Base-by-base conservation (phyloP, 2,797 vertebrate species). In the Coilia nasus region DNA sequence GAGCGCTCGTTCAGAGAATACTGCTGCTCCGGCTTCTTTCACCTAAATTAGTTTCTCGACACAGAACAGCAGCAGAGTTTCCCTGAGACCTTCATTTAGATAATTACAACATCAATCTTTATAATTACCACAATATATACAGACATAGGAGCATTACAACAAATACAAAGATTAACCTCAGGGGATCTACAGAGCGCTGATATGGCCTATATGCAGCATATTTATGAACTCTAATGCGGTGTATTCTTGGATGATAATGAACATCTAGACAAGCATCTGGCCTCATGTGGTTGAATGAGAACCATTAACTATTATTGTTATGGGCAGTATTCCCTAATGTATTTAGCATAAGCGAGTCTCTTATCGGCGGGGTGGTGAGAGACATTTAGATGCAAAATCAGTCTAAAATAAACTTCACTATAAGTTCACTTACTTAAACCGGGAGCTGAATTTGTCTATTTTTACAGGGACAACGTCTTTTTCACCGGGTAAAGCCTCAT, bases 51-150 rank as follows among this genome's bases (percentile, higher is more conserved):
- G 28, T 75, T 35, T 19, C 15, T 75, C 21, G n/a, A 35, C 31
- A 21, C 71, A 44, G 17, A 78, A 78, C 9, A 6, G 6, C 6
- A 78, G 31, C 71, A 6, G 19, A 35, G 17, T 31, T 41, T 44
- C 17, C 35, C 71, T 2, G 6, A 21, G 31, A 78, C 71, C 71
- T 44, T 44, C 71, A 78, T 78, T 78, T 78, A 9, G 71, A 41
- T 78, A 44, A 78, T 78, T 78, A 78, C 71, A 78, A 3, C 35
- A 78, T 41, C 35, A 35, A 44, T 41, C 71, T 44, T 78, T 21
- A 41, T 78, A 78, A 78, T n/a, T 21, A 78, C 71, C 19, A 21
- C 35, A 78, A 78, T 41, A 78, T 71, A 71, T 71, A 31, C 28
- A 11, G 19, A 9, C 31, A 54, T 54, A 3, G 9, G 50, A 54